A percentile compares a stretch with the other conserved stretches of the same genome.
These are phyloP conservation scores for Chrysolina haemoptera DNA, from an alignment of 2,888 invertebrate genomes.

Conservation along the genomic window DNA sequence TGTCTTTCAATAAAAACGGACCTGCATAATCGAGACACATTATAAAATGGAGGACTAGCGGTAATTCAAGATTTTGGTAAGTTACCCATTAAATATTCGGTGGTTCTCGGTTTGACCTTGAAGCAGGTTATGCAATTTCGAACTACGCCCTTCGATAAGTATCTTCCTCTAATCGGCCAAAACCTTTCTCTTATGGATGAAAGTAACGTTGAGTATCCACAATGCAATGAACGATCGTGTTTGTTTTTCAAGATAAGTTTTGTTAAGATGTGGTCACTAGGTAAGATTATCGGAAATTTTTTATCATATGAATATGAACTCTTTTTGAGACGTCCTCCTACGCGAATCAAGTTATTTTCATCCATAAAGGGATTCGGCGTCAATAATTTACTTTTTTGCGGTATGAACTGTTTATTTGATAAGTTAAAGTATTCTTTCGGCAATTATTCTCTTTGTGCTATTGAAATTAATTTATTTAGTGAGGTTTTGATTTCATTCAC, in stretches of 20 bases:
- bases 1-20: too few relatives aligned
- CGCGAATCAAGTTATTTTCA: not conserved
- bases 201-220: not conserved
- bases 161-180: too few relatives aligned
- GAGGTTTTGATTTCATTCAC: too few relatives aligned
- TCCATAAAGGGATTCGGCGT: not conserved
- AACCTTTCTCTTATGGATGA: not conserved
- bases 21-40: too few relatives aligned
- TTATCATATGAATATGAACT: too few relatives aligned
- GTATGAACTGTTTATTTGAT: not conserved
- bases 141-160: too few relatives aligned
- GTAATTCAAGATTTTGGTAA: conserved; percentile 5
- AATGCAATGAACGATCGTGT: conserved; percentile 24
- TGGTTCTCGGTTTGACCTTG: not conserved
- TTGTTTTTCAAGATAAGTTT: conserved; percentile 22
- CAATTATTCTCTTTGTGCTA: not conserved
- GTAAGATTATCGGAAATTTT: conserved; percentile 22
- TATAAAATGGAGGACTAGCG: too few relatives aligned
- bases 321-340: too few relatives aligned
- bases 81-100: conserved; percentile 8
- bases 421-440: not conserved
- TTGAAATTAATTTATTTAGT: not conserved
- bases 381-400: too few relatives aligned
- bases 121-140: not conserved
- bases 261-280: conserved; percentile 20